A percentile compares a stretch with the other conserved stretches of the same genome.
Evolutionary conservation across 2,113 vertebrate genomes (phyloP).

Genomic region (Callionymus lyra): DNA sequence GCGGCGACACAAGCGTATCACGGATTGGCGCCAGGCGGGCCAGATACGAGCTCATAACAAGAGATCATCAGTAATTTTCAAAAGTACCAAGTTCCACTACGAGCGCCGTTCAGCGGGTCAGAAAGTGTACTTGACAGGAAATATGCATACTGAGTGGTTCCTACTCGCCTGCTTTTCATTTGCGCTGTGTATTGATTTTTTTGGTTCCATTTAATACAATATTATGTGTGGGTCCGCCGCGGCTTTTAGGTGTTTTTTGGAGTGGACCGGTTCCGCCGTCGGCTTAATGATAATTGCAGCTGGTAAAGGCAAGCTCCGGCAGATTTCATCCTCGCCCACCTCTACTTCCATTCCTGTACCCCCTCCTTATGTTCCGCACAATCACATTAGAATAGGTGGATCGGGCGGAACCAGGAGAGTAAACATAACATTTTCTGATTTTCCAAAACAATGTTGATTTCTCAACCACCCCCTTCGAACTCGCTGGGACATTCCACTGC

Average conservation of each 20-base stretch:
- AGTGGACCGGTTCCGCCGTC: constrained; percentile 61
- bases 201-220: constrained; percentile 70
- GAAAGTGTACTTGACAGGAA: constrained; percentile 77
- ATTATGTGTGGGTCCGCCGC: constrained; percentile 67
- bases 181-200: constrained; percentile 76
- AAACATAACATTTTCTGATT: constrained; percentile 14
- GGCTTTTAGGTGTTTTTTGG: constrained; percentile 65
- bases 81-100: constrained; percentile 61
- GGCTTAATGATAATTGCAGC: constrained; percentile 71
- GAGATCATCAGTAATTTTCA: constrained; percentile 68
- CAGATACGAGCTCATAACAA: constrained; percentile 64
- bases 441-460: constrained; percentile 22
- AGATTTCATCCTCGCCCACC: constrained; percentile 61
- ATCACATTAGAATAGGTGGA: constrained; percentile 13
- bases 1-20: constrained; percentile 54
- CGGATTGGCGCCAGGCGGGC: constrained; percentile 48
- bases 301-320: constrained; percentile 63
- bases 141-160: constrained; percentile 76
- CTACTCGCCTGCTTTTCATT: constrained; percentile 72
- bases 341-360: constrained; percentile 51
- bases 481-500: constrained; percentile 9
- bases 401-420: constrained; percentile 12
- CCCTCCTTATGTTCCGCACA: constrained; percentile 38
- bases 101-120: constrained; percentile 66
- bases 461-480: too few species aligned